Conservation (phyloP, 2,113 vertebrate genomes). For the Gracilinanus agilis region DNA sequence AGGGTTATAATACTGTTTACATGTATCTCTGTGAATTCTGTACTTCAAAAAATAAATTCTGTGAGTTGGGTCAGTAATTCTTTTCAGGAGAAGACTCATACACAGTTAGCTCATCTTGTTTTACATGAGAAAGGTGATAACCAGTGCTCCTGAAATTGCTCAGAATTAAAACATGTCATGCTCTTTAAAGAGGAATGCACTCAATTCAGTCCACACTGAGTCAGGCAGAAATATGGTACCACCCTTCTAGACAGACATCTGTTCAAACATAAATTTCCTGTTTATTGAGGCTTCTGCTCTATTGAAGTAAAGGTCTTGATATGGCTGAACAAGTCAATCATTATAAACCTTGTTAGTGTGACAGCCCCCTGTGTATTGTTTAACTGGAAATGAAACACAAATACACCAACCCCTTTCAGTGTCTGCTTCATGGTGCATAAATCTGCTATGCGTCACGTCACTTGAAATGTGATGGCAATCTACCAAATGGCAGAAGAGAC, state of each 20-base stretch:
- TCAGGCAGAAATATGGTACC: slow-evolving; percentile 66
- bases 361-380: slow-evolving; percentile 86
- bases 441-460: slow-evolving; percentile 79
- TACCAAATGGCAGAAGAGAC: slow-evolving; percentile 83
- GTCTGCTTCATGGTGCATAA: slow-evolving; percentile 84
- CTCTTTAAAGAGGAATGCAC: slow-evolving; percentile 37
- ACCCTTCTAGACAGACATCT: slow-evolving; percentile 81
- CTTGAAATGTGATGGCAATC: slow-evolving; percentile 84
- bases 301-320: slow-evolving; percentile 83
- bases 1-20: slow-evolving; percentile 5
- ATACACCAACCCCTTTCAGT: slow-evolving; percentile 82
- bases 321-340: slow-evolving; percentile 87
- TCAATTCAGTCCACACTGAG: slow-evolving; percentile 63
- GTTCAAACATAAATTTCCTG: slow-evolving; percentile 85
- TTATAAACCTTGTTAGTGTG: slow-evolving; percentile 87
- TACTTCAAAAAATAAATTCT: slow-evolving; percentile 52
- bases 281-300: slow-evolving; percentile 84
- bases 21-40: slow-evolving; percentile 52
- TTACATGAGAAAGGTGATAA: slow-evolving; percentile 40
- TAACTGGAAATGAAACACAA: slow-evolving; percentile 86
- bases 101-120: slow-evolving; percentile 45
- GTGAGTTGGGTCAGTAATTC: slow-evolving; percentile 42
- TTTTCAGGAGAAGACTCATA: slow-evolving; percentile 37
- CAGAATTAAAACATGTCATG: slow-evolving; percentile 48
- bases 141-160: slow-evolving; percentile 52